Evolutionary conservation across 2,888 invertebrate genomes (phyloP), one percentile per base, ranked within the genome.

Genomic region (Unio pictorum): DNA sequence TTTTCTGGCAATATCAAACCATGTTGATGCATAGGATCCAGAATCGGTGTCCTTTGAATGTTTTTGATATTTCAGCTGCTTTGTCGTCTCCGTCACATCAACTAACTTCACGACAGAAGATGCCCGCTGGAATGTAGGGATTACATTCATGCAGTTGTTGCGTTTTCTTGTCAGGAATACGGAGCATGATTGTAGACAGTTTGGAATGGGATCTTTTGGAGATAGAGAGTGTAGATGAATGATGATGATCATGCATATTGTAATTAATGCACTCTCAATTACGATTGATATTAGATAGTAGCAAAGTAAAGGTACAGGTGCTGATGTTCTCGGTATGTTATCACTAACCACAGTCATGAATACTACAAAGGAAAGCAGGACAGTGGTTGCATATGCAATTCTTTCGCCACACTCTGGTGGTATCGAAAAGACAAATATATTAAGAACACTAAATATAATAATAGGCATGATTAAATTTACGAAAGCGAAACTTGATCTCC

Each of bases 281-380:
- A 70, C n/a, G 59, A 70, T 63, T 26, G 55, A 54, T 59, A 56
- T 66, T 8, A 70, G 55, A 34, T 66, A 34, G 34, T 70, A 70
- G 58, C 66, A 66, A 18, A 70, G 62, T 55, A 70, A 55, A 26
- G 70, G 70, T 26, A 70, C 70, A 18, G 70, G 70, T 54, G 62
- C 70, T 7, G 70, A 66, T 26, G 66, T 70, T 58, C 64, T 70
- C 17, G 70, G 70, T 66, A 70, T 70, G 11, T 34, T 63, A 58
- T 56, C 58, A 63, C 70, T 70, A 26, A 70, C 61, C 18, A 70
- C 66, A n/a, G 70, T 66, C 66, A 70, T 66, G n/a, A 70, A 70
- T 20, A 70, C 70, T 7, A 66, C 70, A 55, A 70, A 66, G 4
- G 70, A 70, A 8, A 70, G 63, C 45, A 70, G 30, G 6, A 70